Evolutionary conservation across 2,888 invertebrate species (phyloP), one percentile per base, ranked within the genome.

Genomic region (Papilio protenor): DNA sequence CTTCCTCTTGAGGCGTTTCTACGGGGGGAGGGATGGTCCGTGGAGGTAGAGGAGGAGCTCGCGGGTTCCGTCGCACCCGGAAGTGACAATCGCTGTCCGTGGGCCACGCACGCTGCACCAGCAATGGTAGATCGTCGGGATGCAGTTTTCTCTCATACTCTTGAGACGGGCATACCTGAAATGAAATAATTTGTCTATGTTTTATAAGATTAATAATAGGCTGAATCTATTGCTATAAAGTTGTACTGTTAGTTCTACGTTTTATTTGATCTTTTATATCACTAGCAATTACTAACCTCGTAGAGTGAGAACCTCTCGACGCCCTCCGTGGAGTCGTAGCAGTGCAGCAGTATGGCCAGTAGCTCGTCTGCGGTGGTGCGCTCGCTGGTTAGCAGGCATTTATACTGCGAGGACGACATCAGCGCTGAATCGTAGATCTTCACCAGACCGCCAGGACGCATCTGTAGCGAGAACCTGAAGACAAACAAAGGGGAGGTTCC

Each of bases 371-470:
- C 97, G 33, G 98, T 98, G 72, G 98, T 98, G 86, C 97, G 96
- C 85, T 98, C 98, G 82, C 98, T 98, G 85, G 98, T 97, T 82
- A 98, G 95, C 84, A 98, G 94, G 83, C 98, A 98, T 94, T 98
- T 98, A 95, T 98, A 98, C 94, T 98, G 97, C 0, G 98, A 98
- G 88, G 98, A 98, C 76, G 97, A 97, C 96, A 98, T 98, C 81
- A 99, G 95, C 55, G 98, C 98, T 23, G 98, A 97, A 91, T 99
- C 99, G 95, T 98, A 97, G 78, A 99, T 97, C 92, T 98, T 97
- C 82, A 99, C 97, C 80, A 99, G 95, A n/a, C 98, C 98, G 52
- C 98, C 98, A 8, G 97, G 96, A 81, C 98, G 96, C 87, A 98
- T 97, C 92, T 98, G 97, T 78, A 99, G 95, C 75, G 97, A 97